These are phyloP conservation scores for Ridgeia piscesae DNA, from an alignment of 1,140 invertebrate species.

Conservation along the genomic window DNA sequence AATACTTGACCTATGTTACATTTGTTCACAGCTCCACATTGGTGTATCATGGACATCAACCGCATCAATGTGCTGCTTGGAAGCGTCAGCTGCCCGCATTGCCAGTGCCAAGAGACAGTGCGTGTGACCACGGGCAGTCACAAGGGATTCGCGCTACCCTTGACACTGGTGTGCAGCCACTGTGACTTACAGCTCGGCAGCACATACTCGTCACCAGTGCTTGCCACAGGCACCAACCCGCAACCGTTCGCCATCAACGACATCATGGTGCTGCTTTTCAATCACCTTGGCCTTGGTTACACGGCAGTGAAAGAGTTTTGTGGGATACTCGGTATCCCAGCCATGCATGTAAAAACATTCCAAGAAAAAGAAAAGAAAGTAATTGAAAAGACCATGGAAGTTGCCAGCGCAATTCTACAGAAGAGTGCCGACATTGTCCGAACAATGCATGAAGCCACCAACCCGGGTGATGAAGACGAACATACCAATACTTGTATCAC, in stretches of 20 bases:
- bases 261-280: neutral
- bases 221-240: neutral
- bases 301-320: neutral
- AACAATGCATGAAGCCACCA: neutral
- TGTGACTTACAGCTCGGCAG: neutral
- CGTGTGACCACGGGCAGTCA: neutral
- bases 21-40: neutral
- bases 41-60: neutral
- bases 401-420: neutral
- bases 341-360: neutral
- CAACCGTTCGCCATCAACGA: neutral
- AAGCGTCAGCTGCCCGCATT: neutral
- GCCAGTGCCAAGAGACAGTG: neutral
- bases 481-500: neutral
- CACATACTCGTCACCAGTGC: neutral
- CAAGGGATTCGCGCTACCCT: neutral
- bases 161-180: neutral
- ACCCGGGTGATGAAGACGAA: constrained; percentile 3
- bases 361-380: neutral
- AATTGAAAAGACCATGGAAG: no score
- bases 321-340: neutral
- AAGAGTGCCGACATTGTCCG: neutral
- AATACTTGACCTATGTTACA: neutral
- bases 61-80: neutral
- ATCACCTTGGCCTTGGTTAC: no score